Conservation (phyloP, 2,113 vertebrate genomes). For the Oenanthe melanoleuca region DNA sequence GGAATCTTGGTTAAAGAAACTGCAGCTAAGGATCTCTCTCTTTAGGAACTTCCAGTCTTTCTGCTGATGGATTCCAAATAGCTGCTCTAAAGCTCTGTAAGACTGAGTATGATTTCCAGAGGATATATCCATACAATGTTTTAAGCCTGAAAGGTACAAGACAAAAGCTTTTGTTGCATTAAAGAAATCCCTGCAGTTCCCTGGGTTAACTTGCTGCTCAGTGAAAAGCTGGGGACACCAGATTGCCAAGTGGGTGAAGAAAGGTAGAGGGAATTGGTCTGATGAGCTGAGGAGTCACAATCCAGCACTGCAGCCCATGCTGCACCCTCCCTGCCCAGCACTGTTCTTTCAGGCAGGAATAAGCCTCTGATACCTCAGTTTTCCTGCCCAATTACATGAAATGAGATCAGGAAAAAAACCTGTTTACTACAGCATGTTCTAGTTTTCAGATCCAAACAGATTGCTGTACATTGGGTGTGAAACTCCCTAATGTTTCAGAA, state of each 20-base stretch:
- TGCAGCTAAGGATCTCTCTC: neutral
- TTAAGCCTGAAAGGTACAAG: neutral
- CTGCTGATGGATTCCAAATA: neutral
- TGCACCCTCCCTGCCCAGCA: neutral
- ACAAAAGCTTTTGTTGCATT: neutral
- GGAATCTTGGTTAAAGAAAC: neutral
- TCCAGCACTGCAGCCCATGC: neutral
- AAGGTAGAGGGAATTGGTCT: neutral
- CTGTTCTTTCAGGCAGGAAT: neutral
- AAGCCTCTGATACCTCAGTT: neutral
- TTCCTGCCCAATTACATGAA: slow-evolving; percentile 23
- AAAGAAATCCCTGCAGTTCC: neutral
- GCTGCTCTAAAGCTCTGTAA: neutral
- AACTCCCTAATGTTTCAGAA: slow-evolving; percentile 45
- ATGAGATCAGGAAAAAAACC: neutral
- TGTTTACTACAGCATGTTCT: slow-evolving; percentile 15
- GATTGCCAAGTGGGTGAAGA: neutral
- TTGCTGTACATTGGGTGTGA: slow-evolving; percentile 35
- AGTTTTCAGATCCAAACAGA: slow-evolving; percentile 42
- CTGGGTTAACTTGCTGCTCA: neutral
- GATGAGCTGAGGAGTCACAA: neutral
- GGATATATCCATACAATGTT: neutral
- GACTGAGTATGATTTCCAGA: neutral
- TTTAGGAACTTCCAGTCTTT: neutral
- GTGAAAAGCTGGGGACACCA: neutral